Conservation (phyloP, 2,113 vertebrate genomes). For the Eupsittula cactorum region DNA sequence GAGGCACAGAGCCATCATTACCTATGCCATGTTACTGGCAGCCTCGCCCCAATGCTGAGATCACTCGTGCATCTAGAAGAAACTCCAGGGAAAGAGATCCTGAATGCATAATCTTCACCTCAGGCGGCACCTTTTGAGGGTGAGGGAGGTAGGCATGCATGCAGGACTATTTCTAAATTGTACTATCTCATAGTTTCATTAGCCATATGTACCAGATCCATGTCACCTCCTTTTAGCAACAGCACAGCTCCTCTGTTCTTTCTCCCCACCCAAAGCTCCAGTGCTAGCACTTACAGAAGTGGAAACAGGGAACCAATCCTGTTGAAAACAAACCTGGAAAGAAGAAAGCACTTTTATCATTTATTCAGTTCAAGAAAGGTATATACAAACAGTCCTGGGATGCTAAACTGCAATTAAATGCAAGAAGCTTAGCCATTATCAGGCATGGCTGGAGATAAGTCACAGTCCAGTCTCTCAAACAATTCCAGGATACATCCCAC, state of each 20-base stretch:
- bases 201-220: not conserved
- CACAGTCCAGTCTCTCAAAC: not conserved
- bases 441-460: not conserved
- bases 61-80: not conserved
- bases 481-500: not conserved
- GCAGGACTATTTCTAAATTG: not conserved
- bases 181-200: not conserved
- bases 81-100: not conserved
- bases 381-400: not conserved
- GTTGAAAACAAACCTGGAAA: not conserved
- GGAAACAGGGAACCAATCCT: not conserved
- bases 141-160: not conserved
- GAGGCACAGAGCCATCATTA: not conserved
- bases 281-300: not conserved
- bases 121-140: not conserved
- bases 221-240: not conserved
- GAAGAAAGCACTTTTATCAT: fast-evolving
- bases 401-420: not conserved
- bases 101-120: not conserved
- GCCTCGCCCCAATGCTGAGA: not conserved
- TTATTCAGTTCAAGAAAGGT: not conserved
- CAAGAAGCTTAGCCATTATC: not conserved
- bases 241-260: not conserved
- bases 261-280: not conserved
- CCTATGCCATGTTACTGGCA: not conserved